These are phyloP conservation scores for Troilus luridus DNA, from an alignment of 2,888 invertebrate genomes.

Conservation along the genomic window DNA sequence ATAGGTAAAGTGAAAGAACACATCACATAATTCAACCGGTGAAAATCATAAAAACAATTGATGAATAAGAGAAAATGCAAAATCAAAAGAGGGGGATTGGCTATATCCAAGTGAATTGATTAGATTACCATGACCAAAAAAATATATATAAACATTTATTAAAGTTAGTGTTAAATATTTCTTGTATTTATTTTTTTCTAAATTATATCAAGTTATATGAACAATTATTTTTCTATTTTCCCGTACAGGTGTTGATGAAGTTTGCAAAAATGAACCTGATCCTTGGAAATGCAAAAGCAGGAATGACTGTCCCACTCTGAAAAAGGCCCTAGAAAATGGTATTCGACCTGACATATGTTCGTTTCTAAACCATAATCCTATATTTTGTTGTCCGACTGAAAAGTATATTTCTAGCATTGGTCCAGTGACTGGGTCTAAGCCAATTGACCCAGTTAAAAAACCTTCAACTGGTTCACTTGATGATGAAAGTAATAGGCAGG, in stretches of 20 bases:
- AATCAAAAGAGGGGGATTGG: too few relatives aligned
- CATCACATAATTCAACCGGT: too few relatives aligned
- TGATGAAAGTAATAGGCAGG: not conserved
- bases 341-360: conserved; percentile 57
- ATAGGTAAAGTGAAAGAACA: too few relatives aligned
- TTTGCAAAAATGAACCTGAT: not conserved
- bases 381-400: conserved; percentile 60
- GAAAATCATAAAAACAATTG: too few relatives aligned
- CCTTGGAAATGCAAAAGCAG: conserved; percentile 55
- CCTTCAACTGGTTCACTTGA: not conserved
- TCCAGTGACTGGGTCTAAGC: not conserved
- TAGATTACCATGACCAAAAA: too few relatives aligned
- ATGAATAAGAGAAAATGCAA: too few relatives aligned
- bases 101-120: too few relatives aligned
- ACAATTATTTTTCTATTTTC: not conserved
- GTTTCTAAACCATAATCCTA: conserved; percentile 24
- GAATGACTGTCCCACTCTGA: conserved; percentile 50
- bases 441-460: not conserved
- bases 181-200: not conserved
- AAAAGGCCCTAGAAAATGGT: conserved; percentile 34
- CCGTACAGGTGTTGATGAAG: not conserved
- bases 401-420: not conserved
- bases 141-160: too few relatives aligned
- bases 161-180: not conserved
- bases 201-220: not conserved